A percentile compares a stretch with the other conserved stretches of the same genome.
Evolutionary conservation across 53 echinoderm and acorn worm genomes (phyloP).

Genomic region (Zoroaster sp.): DNA sequence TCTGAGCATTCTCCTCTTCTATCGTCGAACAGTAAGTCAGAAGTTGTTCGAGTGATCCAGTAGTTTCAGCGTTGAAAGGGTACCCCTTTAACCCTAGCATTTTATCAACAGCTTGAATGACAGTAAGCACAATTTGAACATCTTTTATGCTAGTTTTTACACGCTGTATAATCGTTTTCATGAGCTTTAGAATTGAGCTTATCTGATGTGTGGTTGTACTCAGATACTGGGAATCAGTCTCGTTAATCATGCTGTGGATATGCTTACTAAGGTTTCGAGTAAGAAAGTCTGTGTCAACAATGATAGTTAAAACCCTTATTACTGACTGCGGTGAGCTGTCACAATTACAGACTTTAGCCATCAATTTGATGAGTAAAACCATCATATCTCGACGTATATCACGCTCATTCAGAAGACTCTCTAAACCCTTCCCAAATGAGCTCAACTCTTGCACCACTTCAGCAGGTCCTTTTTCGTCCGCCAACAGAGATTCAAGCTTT

Average conservation of each 20-base stretch:
- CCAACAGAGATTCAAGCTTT: conserved; percentile 60
- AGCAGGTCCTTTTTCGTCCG: conserved; percentile 40
- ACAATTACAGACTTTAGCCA: conserved; percentile 67
- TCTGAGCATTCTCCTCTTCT: conserved; percentile 24
- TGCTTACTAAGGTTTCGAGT: conserved; percentile 61
- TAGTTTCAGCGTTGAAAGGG: conserved; percentile 30
- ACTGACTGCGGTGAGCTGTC: conserved; percentile 54
- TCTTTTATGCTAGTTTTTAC: conserved; percentile 57
- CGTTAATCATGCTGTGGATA: conserved; percentile 60
- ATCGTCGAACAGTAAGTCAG: conserved; percentile 31
- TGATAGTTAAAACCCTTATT: conserved; percentile 47
- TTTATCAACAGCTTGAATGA: conserved; percentile 47
- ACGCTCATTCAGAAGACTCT: conserved; percentile 57
- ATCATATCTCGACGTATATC: conserved; percentile 79
- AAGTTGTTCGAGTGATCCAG: conserved; percentile 38
- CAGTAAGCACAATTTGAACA: conserved; percentile 59
- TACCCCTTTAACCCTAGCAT: conserved; percentile 37
- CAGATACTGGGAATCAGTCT: conserved; percentile 11
- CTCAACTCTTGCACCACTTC: conserved; percentile 64
- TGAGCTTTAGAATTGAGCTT: conserved; percentile 53
- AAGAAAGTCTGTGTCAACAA: conserved; percentile 65
- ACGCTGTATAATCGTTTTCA: conserved; percentile 65
- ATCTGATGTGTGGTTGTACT: conserved; percentile 49
- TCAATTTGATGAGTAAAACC: conserved; percentile 59
- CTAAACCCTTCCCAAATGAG: conserved; percentile 66